Evolutionary conservation across 2,888 invertebrate genomes (phyloP).

Genomic region (Gandaritis pyraliata): DNA sequence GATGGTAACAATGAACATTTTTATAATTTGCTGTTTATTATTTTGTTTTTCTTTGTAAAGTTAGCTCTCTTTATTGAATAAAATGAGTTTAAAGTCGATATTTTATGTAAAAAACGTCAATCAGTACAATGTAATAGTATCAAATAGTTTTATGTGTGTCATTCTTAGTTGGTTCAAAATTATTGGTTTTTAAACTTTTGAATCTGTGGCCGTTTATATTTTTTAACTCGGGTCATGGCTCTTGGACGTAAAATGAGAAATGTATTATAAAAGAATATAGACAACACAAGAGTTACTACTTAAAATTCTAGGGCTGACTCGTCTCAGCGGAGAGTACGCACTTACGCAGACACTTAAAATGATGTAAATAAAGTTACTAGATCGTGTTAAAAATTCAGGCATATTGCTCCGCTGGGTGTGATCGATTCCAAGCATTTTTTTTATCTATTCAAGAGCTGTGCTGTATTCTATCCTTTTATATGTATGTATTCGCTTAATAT

Average conservation of each 20-base stretch:
- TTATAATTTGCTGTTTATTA: conserved; percentile 52
- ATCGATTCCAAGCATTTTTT: not conserved
- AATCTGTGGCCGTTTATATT: conserved; percentile 16
- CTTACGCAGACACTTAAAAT: too few relatives aligned
- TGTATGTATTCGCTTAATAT: conserved; percentile 58
- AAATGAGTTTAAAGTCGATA: conserved; percentile 18
- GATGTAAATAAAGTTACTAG: too few relatives aligned
- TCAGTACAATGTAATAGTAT: conserved; percentile 58
- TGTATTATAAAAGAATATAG: too few relatives aligned
- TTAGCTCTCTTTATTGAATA: conserved; percentile 61
- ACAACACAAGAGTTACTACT: too few relatives aligned
- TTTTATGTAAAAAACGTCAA: conserved; percentile 31
- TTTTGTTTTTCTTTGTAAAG: conserved; percentile 50
- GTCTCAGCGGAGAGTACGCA: too few relatives aligned
- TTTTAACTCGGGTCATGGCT: conserved; percentile 2
- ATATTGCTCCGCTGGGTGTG: too few relatives aligned
- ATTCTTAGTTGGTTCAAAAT: conserved; percentile 32
- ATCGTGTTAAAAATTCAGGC: too few relatives aligned
- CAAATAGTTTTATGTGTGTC: conserved; percentile 50
- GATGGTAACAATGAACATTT: conserved; percentile 53
- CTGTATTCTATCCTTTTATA: conserved; percentile 23
- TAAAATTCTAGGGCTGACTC: too few relatives aligned
- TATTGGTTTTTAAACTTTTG: conserved; percentile 15
- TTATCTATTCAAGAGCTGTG: conserved; percentile 11
- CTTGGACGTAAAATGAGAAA: not conserved